Evolutionary conservation across 2,888 invertebrate species (phyloP).

Genomic region (Sialis lutaria): DNA sequence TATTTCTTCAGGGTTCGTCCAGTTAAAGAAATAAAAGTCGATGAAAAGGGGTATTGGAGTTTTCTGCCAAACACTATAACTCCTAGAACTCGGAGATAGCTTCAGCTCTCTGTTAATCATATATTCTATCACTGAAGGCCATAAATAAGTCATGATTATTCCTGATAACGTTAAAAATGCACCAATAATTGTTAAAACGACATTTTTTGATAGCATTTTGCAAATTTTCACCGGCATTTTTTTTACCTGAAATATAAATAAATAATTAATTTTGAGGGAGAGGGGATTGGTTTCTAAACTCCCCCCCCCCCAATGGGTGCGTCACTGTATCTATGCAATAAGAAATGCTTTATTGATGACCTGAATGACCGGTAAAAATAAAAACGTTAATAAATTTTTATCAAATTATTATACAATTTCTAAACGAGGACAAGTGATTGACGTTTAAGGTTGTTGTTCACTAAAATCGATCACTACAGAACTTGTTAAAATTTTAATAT

Average conservation of each 20-base stretch:
- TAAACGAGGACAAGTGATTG: too few relatives aligned
- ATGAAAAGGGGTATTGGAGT: conserved; percentile 43
- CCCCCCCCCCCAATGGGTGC: too few relatives aligned
- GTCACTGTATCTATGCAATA: too few relatives aligned
- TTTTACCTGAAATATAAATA: neutral
- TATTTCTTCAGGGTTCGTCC: conserved; percentile 58
- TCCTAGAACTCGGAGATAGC: conserved; percentile 37
- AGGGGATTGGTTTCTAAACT: too few relatives aligned
- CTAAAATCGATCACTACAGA: too few relatives aligned
- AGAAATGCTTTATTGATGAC: too few relatives aligned
- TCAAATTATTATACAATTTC: too few relatives aligned
- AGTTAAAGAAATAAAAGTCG: conserved; percentile 58
- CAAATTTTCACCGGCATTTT: neutral
- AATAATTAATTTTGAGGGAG: too few relatives aligned
- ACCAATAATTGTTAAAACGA: neutral
- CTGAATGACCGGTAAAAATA: too few relatives aligned
- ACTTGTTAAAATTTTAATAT: too few relatives aligned
- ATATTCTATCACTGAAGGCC: conserved; percentile 11
- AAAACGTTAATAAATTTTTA: too few relatives aligned
- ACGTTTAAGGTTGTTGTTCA: too few relatives aligned
- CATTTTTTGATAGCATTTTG: neutral
- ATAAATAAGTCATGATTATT: neutral
- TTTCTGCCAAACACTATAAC: conserved; percentile 52
- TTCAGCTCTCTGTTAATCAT: conserved; percentile 29
- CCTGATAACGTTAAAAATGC: conserved; percentile 1